Evolutionary conservation across 2,113 vertebrate genomes (phyloP), one percentile per base, ranked within the genome.

Genomic region (Megalops atlanticus): DNA sequence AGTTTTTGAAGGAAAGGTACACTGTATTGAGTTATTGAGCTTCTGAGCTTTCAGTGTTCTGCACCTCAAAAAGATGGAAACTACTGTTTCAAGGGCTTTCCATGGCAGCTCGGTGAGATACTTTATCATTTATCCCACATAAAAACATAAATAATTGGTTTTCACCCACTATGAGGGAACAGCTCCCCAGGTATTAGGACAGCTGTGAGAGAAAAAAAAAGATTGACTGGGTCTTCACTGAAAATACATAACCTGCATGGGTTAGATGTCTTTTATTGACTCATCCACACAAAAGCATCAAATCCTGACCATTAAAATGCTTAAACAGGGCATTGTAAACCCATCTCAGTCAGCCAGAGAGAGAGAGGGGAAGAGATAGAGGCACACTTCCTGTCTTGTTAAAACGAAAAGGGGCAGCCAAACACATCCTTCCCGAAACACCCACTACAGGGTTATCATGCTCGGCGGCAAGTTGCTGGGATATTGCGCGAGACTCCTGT

Each of bases 401-500:
- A 40, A 54, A 74, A 14, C 35, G 18, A 64, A 54, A 33, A 41
- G 49, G 80, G 40, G 38, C 49, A 72, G 14, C 70, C 38, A 39
- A 15, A 15, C 36, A 14, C 10, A 40, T 27, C 72, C 39, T 16
- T 24, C 36, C 71, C 18, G 36, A 47, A 54, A 31, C 38, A 12
- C 72, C n/a, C 45, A 0, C 79, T 31, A 3, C 27, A 45, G 73
- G 52, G 49, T 74, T 43, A 40, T 73, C 27, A 7, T 24, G 72
- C 38, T 68, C 11, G 71, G 52, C 40, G 72, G 76, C 73, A 75
- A 27, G 80, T 74, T 88, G 41, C 72, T 77, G 71, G 77, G 84
- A 76, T 81, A 74, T 75, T 80, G 78, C 68, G 74, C 72, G 74
- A 79, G 74, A 71, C 52, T 24, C 73, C 54, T 83, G 88, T 85